Evolutionary conservation across 23 tunicate genomes (phyloP), one percentile per base, ranked within the genome.

Genomic region (Halocynthia roretzi): DNA sequence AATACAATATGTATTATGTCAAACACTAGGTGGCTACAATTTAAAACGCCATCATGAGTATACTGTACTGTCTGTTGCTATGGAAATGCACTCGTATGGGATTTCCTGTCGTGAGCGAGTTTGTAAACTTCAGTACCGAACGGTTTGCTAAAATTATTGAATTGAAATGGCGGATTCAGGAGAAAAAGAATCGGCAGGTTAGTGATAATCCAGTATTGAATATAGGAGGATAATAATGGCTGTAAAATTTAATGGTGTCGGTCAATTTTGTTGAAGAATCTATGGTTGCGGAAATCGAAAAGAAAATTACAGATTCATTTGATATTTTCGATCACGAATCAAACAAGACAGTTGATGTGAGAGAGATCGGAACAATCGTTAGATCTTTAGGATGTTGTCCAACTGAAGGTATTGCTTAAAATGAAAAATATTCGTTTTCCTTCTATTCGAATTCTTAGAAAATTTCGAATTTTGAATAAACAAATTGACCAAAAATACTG

Each of bases 381-480:
- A 80, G 99, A 58, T 96, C 99, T 5, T 83, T 96, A 58, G 99
- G 99, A 8, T 89, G 92, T 51, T 89, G 96, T 67, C 99, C 99
- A 12, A 85, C 99, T 11, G 99, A 96, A 92, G 96, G 96, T 85
- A 76, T 66, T 74, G 63, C 50, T 7, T 66, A 4, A 31, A 53
- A 67, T 15, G 20, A 17, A 51, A 12, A 44, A 40, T 72, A 49
- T 2, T 72, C 2, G 12, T 72, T 51, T 72, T 72, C 14, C 4
- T 14, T 58, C 63, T 58, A 14, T 15, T 4, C 15, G 15, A 58
- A 58, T 58, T 58, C 17, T 58, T 58, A 14, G n/a, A 15, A 58
- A n/a, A 1, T 58, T 58, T n/a, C 63, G 4, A 1, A 1, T 14
- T 58, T 58, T 58, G 4, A 58, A n/a, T n/a, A 14, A 58, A 58